Base-by-base conservation (phyloP, 64 coral and sea anemone genomes). In the Montipora sp. region DNA sequence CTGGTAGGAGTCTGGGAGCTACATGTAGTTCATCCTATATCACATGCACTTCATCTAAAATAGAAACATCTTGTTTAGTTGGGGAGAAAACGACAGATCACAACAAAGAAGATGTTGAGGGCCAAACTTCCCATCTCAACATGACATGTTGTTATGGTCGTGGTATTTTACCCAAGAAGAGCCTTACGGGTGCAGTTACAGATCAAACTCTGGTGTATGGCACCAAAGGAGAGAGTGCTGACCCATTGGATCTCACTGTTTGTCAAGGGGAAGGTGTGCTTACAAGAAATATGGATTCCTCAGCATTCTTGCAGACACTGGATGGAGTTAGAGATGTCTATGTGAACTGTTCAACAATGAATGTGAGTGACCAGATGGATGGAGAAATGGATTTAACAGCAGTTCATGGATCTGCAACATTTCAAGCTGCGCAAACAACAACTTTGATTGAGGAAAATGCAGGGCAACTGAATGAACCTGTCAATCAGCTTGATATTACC, bases 401-500 rank as follows among this genome's bases (percentile, higher is more conserved):
- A 5, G 20, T 23, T 71, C 21, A 71, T 21, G 68, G 19, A 21
- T 9, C 68, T 7, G 19, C 68, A 3, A 21, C 21, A 19, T 21
- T 23, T 23, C 18, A 71, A 71, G 21, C 18, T 23, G 18, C 20
- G 14, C 10, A 71, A 15, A 71, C 5, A 71, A 66, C 4, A 66
- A 14, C 11, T 4, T 66, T 66, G 8, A 66, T 14, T 66, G 68
- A 71, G 21, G 68, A 23, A n/a, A 18, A 20, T 21, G 5, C 68
- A 21, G 21, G 14, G 4, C 18, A 0, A 8, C 68, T 71, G 18
- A 2, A 23, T 71, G 18, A 23, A 71, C 68, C 68, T 15, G 68
- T 71, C 21, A 23, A 71, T 71, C 68, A 71, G 68, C 68, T 71
- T 71, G 68, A 92, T 75, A 57, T 47, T 59, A 84, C 90, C 6